Evolutionary conservation across 23 tunicate species (phyloP).

Genomic region (Oikopleura dioica): DNA sequence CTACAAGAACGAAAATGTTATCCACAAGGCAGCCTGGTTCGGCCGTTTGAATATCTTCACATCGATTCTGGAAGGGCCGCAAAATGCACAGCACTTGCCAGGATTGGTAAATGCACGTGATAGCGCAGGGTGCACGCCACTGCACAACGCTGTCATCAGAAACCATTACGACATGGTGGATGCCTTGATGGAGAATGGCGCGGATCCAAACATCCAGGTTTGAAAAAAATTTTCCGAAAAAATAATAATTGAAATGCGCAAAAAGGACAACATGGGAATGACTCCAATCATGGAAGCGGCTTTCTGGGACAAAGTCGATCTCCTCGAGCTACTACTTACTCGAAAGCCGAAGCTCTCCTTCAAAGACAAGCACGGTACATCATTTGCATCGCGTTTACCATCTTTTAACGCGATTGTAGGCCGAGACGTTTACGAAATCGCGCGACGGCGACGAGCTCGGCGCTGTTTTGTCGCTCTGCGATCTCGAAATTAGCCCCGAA

Average conservation of each 20-base stretch:
- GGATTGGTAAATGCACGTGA: too few species aligned
- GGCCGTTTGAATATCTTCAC: not conserved
- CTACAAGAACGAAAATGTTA: not conserved
- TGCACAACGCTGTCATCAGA: not conserved
- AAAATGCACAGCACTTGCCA: too few species aligned
- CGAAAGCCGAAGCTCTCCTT: not conserved
- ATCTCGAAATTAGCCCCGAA: too few species aligned
- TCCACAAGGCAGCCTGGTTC: not conserved
- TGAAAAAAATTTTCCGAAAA: not conserved
- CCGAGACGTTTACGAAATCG: too few species aligned
- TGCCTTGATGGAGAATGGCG: not conserved
- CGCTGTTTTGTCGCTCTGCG: too few species aligned
- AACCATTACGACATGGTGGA: not conserved
- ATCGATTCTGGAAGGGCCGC: not conserved
- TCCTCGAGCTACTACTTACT: not conserved
- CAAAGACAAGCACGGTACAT: not conserved
- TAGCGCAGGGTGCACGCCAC: not conserved
- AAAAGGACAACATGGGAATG: not conserved
- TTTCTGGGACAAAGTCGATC: not conserved
- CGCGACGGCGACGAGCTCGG: too few species aligned
- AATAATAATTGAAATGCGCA: not conserved
- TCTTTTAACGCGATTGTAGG: too few species aligned
- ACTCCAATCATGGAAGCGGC: slow-evolving; percentile 9
- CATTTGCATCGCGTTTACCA: too few species aligned
- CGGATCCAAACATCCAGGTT: not conserved